Conservation (phyloP, 2,797 vertebrate species). For the Aphelocoma californica region DNA sequence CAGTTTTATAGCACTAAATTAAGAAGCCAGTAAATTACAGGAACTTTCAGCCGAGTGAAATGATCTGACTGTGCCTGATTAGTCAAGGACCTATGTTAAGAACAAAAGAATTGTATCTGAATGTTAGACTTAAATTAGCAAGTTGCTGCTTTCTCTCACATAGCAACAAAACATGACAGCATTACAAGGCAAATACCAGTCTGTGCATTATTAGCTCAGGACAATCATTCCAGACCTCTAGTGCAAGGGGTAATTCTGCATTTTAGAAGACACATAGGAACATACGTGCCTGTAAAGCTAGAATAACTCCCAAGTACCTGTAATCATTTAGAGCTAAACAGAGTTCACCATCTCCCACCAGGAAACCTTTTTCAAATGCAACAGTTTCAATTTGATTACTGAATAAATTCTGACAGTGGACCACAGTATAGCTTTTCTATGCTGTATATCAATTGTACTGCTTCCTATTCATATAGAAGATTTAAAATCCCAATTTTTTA, state of each 20-base stretch:
- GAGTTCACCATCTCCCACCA: not conserved
- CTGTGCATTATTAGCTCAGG: slow-evolving; percentile 27
- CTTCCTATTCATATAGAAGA: not conserved
- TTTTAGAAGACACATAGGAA: not conserved
- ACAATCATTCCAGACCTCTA: not conserved
- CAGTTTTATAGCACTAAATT: slow-evolving; percentile 8
- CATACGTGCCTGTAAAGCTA: not conserved
- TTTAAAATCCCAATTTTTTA: not conserved
- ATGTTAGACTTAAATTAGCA: slow-evolving; percentile 49
- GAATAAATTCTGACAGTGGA: not conserved
- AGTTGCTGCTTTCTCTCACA: slow-evolving; percentile 32
- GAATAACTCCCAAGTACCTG: not conserved
- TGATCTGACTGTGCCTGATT: slow-evolving; percentile 32
- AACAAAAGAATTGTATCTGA: slow-evolving; percentile 58
- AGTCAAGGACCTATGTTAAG: slow-evolving; percentile 61
- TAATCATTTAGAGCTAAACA: not conserved
- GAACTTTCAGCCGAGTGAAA: slow-evolving; percentile 25
- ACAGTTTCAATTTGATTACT: not conserved
- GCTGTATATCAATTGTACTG: not conserved
- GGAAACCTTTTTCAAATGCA: not conserved
- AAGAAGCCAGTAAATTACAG: slow-evolving; percentile 14
- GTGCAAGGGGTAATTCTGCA: not conserved
- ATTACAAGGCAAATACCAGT: slow-evolving; percentile 46
- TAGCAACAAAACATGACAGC: slow-evolving; percentile 58
- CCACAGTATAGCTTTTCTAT: not conserved